Percentiles rank a stretch among this genome's conserved stretches.
Evolutionary conservation across 2,797 vertebrate species (phyloP).

Genomic region (Notoglanidium macrostoma): DNA sequence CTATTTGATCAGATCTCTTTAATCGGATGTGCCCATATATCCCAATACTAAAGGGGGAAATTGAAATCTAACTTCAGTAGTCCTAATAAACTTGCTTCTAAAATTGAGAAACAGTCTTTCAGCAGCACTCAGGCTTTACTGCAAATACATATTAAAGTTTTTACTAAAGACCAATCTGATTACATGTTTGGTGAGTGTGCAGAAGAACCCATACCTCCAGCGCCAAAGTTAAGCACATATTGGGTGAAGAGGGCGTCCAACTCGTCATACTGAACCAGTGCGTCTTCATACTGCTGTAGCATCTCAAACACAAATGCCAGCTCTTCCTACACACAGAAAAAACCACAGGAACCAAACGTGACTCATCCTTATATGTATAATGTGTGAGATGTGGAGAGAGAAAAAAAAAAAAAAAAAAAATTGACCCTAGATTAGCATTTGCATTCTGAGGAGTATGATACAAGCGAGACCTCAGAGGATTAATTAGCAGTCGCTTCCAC

Average conservation of each 20-base stretch:
- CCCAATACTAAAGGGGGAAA: neutral
- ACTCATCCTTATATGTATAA: neutral
- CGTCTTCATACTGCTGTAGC: slow-evolving; percentile 98
- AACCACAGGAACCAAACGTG: slow-evolving; percentile 22
- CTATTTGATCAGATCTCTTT: neutral
- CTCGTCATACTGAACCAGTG: slow-evolving; percentile 97
- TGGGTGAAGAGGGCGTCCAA: slow-evolving; percentile 98
- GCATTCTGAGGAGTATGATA: neutral
- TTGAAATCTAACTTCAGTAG: neutral
- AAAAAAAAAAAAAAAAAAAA: neutral
- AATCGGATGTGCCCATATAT: neutral
- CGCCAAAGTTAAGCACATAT: slow-evolving; percentile 96
- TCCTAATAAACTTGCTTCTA: neutral
- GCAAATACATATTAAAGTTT: neutral
- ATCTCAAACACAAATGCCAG: slow-evolving; percentile 99
- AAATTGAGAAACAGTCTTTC: neutral
- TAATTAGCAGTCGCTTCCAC: neutral
- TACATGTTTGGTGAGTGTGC: neutral
- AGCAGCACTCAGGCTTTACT: neutral
- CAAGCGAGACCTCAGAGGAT: neutral
- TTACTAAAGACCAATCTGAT: neutral
- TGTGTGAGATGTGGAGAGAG: neutral
- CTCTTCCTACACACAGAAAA: slow-evolving; percentile 82
- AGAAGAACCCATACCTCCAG: slow-evolving; percentile 79
- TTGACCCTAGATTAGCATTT: neutral